Base-by-base conservation (phyloP, 1,140 invertebrate genomes). In the Bombus haemorrhoidalis region DNA sequence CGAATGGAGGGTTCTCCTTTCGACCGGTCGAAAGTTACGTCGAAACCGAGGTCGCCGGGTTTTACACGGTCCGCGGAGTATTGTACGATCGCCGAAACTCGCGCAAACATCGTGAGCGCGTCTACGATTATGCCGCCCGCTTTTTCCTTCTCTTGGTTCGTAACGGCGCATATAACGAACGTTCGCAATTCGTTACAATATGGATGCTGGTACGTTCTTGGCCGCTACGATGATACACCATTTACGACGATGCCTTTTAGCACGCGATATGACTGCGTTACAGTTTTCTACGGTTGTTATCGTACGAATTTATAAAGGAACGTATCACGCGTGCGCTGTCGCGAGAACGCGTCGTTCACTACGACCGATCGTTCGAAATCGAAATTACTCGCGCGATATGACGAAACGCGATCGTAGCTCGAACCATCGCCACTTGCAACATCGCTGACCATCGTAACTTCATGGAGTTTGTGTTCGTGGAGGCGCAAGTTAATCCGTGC, bases 1-100 rank as follows among this genome's bases (percentile, higher is more conserved):
- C 47, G 37, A 87, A 73, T 64, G 62, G 57, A 57, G 83, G 83
- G 28, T 18, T 72, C 78, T 32, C 34, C 64, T 72, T 86, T 86
- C 69, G 32, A 80, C 66, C 73, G 79, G 80, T 86, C 79, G 87
- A 88, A 80, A 86, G 83, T 71, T 83, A 71, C 62, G 66, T 80
- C n/a, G 53, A n/a, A 59, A 18, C 53, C 88, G 87, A 89, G 87
- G 83, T 86, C 83, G 53, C 41, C 68, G 12, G 32, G 87, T 86
- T 88, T 79, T 79, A 79, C 66, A 57, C 41, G 25, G 41, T 69
- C 59, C 37, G 28, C 57, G 32, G 32, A 34, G n/a, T 34, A 32
- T 82, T 64, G 12, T 43, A 72, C 66, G 66, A 62, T 80, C 68
- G 22, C 34, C 37, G 25, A 13, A 8, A 37, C 41, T 72, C 83